Percentiles rank a stretch among this genome's conserved stretches.
Evolutionary conservation across 2,888 invertebrate species (phyloP).

Genomic region (Zelleria hepariella): DNA sequence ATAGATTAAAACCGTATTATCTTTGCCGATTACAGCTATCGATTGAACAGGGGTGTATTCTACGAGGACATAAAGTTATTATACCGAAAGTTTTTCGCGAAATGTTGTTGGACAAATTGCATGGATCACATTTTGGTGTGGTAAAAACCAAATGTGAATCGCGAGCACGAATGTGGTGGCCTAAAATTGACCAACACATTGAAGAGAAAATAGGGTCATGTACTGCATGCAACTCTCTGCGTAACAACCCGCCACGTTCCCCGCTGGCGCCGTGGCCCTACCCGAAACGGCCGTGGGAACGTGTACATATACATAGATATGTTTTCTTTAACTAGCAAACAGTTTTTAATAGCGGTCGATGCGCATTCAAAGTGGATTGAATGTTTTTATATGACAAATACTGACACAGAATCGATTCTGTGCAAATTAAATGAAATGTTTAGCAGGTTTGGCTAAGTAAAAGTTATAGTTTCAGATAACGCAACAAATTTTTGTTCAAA

Average conservation of each 20-base stretch:
- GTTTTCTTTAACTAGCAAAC: conserved; percentile 3
- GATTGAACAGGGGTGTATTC: conserved; percentile 8
- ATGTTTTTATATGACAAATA: conserved; percentile 10
- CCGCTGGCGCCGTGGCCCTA: conserved; percentile 12
- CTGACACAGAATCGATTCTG: conserved; percentile 6
- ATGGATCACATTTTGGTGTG: conserved; percentile 12
- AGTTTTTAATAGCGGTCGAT: conserved; percentile 12
- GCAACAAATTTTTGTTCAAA: conserved; percentile 11
- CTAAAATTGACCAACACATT: conserved; percentile 11
- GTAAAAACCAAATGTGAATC: conserved; percentile 15
- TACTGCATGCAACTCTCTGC: conserved; percentile 7
- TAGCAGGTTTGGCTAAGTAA: conserved; percentile 10
- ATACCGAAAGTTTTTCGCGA: conserved; percentile 8
- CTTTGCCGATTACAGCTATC: background rate
- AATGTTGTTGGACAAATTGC: conserved; percentile 12
- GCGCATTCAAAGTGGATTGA: conserved; percentile 12
- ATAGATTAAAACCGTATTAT: conserved; percentile 4
- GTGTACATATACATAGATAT: conserved; percentile 14
- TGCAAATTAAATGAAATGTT: conserved; percentile 9
- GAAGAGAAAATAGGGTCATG: conserved; percentile 13
- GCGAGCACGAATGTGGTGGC: conserved; percentile 12
- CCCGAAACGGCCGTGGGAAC: conserved; percentile 7
- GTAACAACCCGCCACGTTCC: conserved; percentile 9
- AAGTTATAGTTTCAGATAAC: conserved; percentile 14
- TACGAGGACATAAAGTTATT: conserved; percentile 9